Percentiles rank a stretch among this genome's conserved stretches.
phyloP scores from a whole-genome alignment of 1,140 invertebrate genomes.

The Heliconius himera region DNA sequence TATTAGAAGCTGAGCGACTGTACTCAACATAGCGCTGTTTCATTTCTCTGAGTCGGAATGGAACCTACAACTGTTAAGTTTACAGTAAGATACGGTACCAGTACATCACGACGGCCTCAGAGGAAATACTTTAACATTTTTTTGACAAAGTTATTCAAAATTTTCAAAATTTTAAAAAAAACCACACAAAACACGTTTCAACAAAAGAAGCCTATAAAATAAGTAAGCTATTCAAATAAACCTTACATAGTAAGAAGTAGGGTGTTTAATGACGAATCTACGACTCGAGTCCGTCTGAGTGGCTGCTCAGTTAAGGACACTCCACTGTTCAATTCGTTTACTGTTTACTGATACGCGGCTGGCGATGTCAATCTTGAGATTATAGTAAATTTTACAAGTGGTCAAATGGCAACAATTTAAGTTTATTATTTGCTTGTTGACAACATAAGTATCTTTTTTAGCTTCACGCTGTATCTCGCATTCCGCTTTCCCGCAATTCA shows the following conservation, averaged over 20 bases:
- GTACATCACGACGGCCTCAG: no score
- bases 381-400: no score
- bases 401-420: no score
- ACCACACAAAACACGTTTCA: not conserved
- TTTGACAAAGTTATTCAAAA: no score
- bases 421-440: not conserved
- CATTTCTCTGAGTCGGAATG: no score
- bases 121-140: no score
- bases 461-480: not conserved
- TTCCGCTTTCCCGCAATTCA: not conserved
- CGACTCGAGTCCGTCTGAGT: slow-evolving; percentile 5
- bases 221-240: not conserved
- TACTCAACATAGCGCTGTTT: no score
- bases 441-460: not conserved
- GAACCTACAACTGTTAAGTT: no score
- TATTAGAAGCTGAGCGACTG: no score
- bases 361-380: not conserved
- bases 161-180: no score
- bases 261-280: not conserved
- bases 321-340: not conserved
- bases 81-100: no score
- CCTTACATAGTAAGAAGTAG: not conserved
- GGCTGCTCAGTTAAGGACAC: not conserved
- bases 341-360: not conserved
- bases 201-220: not conserved